These are phyloP conservation scores for Nyctereutes procyonoides DNA, from an alignment of 2,113 vertebrate species.

Conservation along the genomic window DNA sequence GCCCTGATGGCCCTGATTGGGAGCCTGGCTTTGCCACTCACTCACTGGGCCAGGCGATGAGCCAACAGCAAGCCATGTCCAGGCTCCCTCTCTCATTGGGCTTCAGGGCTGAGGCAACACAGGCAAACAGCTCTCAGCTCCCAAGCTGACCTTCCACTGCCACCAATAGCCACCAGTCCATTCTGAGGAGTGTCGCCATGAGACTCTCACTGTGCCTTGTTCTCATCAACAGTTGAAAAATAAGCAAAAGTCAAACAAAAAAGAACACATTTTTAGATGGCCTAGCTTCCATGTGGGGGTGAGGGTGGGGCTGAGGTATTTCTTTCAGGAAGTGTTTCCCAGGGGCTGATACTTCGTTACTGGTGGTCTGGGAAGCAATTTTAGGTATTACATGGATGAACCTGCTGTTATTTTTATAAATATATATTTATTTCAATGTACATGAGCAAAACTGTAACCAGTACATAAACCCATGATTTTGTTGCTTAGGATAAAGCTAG, in stretches of 20 bases:
- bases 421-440: neutral
- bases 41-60: neutral
- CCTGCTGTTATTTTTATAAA: neutral
- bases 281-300: neutral
- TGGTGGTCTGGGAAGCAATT: neutral
- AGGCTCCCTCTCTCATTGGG: neutral
- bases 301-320: neutral
- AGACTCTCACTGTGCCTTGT: neutral
- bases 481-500: neutral
- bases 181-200: accelerated
- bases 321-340: neutral
- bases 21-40: neutral
- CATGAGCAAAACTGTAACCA: neutral
- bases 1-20: no score
- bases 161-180: accelerated
- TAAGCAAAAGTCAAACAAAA: neutral
- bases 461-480: neutral
- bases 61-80: no score
- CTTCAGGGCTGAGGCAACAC: neutral
- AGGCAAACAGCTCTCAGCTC: accelerated
- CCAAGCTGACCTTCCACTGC: no score
- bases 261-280: neutral
- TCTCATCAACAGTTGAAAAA: neutral
- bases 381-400: neutral
- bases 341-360: no score